A percentile compares a stretch with the other conserved stretches of the same genome.
phyloP scores from a whole-genome alignment of 2,113 vertebrate species.

The Tyrannus savana region DNA sequence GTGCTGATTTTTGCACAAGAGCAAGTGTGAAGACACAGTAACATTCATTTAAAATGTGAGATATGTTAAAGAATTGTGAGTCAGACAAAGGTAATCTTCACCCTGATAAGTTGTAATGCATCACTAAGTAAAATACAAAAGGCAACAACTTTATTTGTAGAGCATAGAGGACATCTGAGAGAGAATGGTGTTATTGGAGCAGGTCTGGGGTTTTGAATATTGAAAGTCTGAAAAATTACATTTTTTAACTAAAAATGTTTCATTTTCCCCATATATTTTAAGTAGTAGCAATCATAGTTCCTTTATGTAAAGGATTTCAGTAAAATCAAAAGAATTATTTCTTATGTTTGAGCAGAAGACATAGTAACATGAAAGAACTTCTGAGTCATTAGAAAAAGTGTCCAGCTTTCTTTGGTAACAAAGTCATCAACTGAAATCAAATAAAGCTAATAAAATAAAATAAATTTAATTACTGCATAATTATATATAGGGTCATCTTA shows the following conservation, averaged over 20 bases:
- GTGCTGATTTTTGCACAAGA: neutral
- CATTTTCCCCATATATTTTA: neutral
- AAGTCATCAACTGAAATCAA: neutral
- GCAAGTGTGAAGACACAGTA: neutral
- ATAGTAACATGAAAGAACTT: accelerated
- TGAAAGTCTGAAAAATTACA: neutral
- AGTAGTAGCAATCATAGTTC: neutral
- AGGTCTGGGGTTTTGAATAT: neutral
- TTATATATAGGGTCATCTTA: neutral
- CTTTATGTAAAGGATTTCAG: neutral
- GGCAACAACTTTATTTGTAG: neutral
- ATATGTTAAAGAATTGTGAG: neutral
- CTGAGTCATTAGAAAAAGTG: neutral
- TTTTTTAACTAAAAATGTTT: neutral
- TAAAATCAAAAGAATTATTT: neutral
- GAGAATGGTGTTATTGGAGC: neutral
- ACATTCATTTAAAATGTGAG: neutral
- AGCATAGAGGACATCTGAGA: neutral
- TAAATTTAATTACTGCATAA: neutral
- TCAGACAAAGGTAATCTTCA: neutral
- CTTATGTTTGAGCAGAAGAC: neutral
- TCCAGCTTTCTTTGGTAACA: neutral
- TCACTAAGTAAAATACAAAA: neutral
- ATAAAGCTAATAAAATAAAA: neutral
- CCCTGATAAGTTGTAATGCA: neutral